Base-by-base conservation (phyloP, 1,140 invertebrate genomes). In the Parapsyche elsis region DNA sequence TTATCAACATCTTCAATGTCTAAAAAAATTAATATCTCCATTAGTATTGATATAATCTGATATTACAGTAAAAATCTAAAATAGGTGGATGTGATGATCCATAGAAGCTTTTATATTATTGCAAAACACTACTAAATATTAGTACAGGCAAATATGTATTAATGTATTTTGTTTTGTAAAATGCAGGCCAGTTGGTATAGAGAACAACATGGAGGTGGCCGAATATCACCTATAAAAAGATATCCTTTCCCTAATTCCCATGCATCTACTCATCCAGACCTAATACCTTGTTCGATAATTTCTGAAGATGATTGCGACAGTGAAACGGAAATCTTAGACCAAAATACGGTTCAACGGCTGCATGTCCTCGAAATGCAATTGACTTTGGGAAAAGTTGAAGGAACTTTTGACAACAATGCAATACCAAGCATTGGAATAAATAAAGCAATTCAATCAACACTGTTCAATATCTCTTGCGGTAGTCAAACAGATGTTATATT, bases 101-200 rank as follows among this genome's bases (percentile, higher is more conserved):
- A n/a, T n/a, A n/a, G n/a, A n/a, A n/a, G n/a, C n/a, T n/a, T n/a
- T n/a, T n/a, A n/a, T n/a, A n/a, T n/a, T n/a, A n/a, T n/a, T n/a
- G n/a, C n/a, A n/a, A n/a, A n/a, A n/a, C n/a, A n/a, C n/a, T n/a
- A n/a, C n/a, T n/a, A n/a, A n/a, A n/a, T n/a, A n/a, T n/a, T n/a
- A n/a, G n/a, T n/a, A n/a, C n/a, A n/a, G n/a, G 30, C 7, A 38
- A 7, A 38, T 38, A 38, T 5, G 12, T 53, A 16, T 53, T 57
- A 49, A 19, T n/a, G 26, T 12, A 23, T 30, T 80, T 49, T 53
- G 67, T 70, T 80, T 38, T 71, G 24, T 77, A 30, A 23, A 76
- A 85, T 87, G 87, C 88, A 90, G 88, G 88, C 88, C 80, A 86
- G 85, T 86, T 86, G 86, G 85, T 88, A 88, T 84, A 87, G 87